Conservation (phyloP, 2,113 vertebrate species). For the Scatophagus argus region DNA sequence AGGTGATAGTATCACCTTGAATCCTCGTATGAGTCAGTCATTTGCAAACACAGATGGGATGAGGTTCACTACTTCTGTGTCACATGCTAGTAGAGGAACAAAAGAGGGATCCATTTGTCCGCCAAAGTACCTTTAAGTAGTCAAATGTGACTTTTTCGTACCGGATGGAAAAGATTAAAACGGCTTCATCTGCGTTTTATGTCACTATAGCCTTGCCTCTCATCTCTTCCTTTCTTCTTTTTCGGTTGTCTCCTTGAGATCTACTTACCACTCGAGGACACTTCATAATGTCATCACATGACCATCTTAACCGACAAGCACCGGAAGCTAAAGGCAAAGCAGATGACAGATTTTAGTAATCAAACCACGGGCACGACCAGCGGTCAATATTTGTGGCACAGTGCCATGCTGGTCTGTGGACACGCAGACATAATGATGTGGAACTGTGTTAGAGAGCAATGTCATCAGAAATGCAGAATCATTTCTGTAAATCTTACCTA, state of each 20-base stretch:
- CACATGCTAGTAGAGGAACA: no score
- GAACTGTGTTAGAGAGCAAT: conserved; percentile 52
- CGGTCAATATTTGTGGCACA: conserved; percentile 46
- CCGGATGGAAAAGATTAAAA: conserved; percentile 10
- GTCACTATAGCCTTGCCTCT: conserved; percentile 35
- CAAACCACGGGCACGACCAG: conserved; percentile 34
- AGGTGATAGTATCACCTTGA: no score
- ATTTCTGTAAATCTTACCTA: conserved; percentile 26
- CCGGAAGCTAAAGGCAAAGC: conserved; percentile 48
- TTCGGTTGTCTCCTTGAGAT: no score
- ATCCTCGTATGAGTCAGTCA: no score
- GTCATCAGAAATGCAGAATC: conserved; percentile 58
- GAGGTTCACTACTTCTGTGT: no score
- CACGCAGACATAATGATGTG: conserved; percentile 47
- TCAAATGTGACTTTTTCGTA: background rate
- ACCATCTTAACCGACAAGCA: conserved; percentile 39
- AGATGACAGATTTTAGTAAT: conserved; percentile 40
- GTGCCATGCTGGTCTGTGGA: conserved; percentile 34
- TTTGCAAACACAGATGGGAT: no score
- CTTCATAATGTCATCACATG: conserved; percentile 23
- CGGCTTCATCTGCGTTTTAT: background rate
- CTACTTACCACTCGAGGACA: conserved; percentile 9
- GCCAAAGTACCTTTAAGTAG: background rate
- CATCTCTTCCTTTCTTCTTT: conserved; percentile 1
- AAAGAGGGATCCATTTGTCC: no score